Conservation (phyloP, 2,888 invertebrate species). For the Drosophila siamana region DNA sequence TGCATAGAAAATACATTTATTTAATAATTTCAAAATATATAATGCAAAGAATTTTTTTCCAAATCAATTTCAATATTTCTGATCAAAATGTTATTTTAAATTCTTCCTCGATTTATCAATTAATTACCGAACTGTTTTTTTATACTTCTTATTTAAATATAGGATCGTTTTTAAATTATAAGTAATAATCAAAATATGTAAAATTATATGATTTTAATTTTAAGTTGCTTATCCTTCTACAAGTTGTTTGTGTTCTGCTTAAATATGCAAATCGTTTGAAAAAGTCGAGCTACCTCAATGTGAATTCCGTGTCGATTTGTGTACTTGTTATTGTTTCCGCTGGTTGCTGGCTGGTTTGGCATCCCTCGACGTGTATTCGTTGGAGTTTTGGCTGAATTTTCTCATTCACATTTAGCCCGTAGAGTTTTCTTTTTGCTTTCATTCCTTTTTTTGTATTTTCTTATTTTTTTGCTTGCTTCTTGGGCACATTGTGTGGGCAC, state of each 20-base stretch:
- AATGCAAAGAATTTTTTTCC: too few species aligned
- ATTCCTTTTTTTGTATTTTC: slow-evolving; percentile 18
- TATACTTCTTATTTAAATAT: too few species aligned
- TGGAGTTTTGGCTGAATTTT: slow-evolving; percentile 45
- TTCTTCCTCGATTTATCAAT: too few species aligned
- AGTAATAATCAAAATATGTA: too few species aligned
- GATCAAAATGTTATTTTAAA: too few species aligned
- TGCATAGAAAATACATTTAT: too few species aligned
- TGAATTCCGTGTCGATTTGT: slow-evolving; percentile 21
- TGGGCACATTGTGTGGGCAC: slow-evolving; percentile 56
- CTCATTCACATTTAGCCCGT: slow-evolving; percentile 60
- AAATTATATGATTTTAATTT: not conserved
- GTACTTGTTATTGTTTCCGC: slow-evolving; percentile 19
- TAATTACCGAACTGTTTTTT: too few species aligned
- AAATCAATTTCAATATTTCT: too few species aligned
- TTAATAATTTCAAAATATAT: too few species aligned
- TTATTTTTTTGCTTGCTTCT: too few species aligned
- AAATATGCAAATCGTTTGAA: not conserved
- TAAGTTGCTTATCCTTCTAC: not conserved
- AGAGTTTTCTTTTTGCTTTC: slow-evolving; percentile 52
- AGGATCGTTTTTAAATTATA: too few species aligned
- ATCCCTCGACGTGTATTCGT: slow-evolving; percentile 22
- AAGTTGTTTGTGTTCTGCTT: not conserved
- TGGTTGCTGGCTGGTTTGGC: slow-evolving; percentile 29
- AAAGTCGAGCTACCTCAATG: slow-evolving; percentile 8